phyloP scores from a whole-genome alignment of 2,113 vertebrate genomes.

The Mesembrinibis cayennensis region DNA sequence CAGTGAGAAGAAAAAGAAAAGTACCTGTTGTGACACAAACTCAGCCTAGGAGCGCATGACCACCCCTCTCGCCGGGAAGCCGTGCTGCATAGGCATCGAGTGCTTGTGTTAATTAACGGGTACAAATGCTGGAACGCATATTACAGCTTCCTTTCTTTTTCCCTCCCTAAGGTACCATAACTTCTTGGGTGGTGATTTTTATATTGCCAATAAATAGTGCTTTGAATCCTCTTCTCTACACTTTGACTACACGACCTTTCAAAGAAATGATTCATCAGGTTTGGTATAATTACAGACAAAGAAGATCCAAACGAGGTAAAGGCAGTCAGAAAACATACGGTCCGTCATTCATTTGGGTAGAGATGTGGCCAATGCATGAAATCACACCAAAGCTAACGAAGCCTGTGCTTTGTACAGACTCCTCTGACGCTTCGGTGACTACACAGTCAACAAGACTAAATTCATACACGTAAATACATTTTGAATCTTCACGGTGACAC shows the following conservation, averaged over 20 bases:
- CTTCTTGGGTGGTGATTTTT: constrained; percentile 97
- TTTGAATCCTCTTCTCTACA: constrained; percentile 96
- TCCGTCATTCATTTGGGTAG: constrained; percentile 88
- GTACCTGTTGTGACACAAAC: neutral
- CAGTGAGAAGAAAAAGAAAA: neutral
- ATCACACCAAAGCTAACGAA: constrained; percentile 67
- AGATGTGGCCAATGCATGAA: constrained; percentile 89
- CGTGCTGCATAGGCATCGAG: neutral
- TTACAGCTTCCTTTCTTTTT: constrained; percentile 56
- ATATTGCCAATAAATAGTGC: constrained; percentile 97
- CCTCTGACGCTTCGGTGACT: constrained; percentile 67
- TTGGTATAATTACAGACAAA: constrained; percentile 90
- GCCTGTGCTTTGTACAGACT: constrained; percentile 68
- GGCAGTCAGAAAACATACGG: constrained; percentile 72
- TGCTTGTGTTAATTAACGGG: neutral
- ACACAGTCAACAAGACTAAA: constrained; percentile 70
- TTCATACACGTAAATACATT: constrained; percentile 48
- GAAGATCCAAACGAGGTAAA: constrained; percentile 75
- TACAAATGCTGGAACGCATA: neutral
- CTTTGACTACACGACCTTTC: constrained; percentile 94
- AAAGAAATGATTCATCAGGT: constrained; percentile 93
- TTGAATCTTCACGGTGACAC: neutral
- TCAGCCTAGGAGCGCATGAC: accelerated
- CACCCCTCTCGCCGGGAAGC: neutral
- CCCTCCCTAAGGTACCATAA: constrained; percentile 84